Percentiles rank a stretch among this genome's conserved stretches.
phyloP scores from a whole-genome alignment of 2,113 vertebrate species.

The Donacobius atricapilla region DNA sequence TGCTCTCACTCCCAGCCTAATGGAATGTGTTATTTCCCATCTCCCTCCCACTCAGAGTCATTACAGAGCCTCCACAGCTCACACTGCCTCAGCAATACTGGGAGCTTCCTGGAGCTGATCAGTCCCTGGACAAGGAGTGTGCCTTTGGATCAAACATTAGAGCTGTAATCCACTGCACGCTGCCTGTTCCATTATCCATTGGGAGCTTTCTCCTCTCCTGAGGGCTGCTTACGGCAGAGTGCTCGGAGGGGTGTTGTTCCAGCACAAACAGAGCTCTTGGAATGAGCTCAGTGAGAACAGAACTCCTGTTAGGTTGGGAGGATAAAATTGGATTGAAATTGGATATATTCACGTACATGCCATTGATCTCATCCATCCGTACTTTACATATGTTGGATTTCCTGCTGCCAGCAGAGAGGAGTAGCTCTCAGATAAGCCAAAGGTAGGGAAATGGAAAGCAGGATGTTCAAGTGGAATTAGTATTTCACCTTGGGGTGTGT shows the following conservation, averaged over 20 bases:
- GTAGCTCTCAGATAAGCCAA: slow-evolving; percentile 50
- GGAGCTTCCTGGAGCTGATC: not conserved
- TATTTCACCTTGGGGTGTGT: slow-evolving; percentile 23
- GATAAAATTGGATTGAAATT: slow-evolving; percentile 60
- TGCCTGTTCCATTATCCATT: slow-evolving; percentile 13
- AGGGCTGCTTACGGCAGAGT: not conserved
- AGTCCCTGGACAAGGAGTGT: not conserved
- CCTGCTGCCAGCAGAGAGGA: slow-evolving; percentile 7
- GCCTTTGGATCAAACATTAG: not conserved
- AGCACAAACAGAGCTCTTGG: slow-evolving; percentile 42
- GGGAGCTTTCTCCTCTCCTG: not conserved
- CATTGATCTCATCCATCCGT: slow-evolving; percentile 34
- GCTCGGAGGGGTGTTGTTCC: not conserved
- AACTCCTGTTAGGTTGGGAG: slow-evolving; percentile 28
- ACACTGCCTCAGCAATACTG: not conserved
- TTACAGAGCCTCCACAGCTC: not conserved
- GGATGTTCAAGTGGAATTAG: slow-evolving; percentile 51
- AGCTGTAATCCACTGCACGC: not conserved
- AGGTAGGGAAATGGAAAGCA: slow-evolving; percentile 53
- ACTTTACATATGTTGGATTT: slow-evolving; percentile 43
- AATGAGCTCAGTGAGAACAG: slow-evolving; percentile 44
- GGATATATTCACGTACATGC: slow-evolving; percentile 7
- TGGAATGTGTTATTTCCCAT: not conserved
- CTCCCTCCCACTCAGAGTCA: not conserved
- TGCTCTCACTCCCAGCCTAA: not conserved